Base-by-base conservation (phyloP, 2,888 invertebrate genomes). In the Epinotia demarniana region DNA sequence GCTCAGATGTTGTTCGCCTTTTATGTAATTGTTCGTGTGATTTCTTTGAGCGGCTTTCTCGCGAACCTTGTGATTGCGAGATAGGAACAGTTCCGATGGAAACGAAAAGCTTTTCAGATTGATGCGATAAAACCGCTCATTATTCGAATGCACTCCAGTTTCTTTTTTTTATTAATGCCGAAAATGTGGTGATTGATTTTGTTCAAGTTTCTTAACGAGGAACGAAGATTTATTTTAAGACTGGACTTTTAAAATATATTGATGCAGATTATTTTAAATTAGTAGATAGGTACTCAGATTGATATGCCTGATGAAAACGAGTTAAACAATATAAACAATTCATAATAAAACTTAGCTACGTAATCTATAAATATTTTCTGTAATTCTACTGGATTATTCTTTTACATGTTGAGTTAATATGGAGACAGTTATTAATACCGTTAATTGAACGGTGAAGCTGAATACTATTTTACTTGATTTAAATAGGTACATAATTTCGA, bases 21-120 rank as follows among this genome's bases (percentile, higher is more conserved):
- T 84, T 86, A 84, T 81, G 85, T 87, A 88, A 87, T 88, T 85
- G 82, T 84, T 87, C 85, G 82, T 81, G 83, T 84, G 85, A 86
- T 87, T 87, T 83, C 83, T 85, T 84, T 81, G 80, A 78, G 77
- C 81, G 77, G 77, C 71, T 77, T 57, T 46, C 75, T 77, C 69
- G 77, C 75, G 77, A 64, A 75, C 72, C 23, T 55, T 16, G 60
- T 46, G 72, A 80, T 81, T 78, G 76, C 79, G 78, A 80, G 81
- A 83, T 83, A 82, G 77, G 76, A 80, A 79, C 80, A 80, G 72
- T 77, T 80, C 77, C 72, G 78, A 74, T 78, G 77, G 80, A 81
- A 82, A 77, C 70, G 73, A 75, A 84, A 81, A 80, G 81, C 83
- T 81, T 83, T 85, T 84, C 78, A 80, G 80, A 84, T 81, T 81